Base-by-base conservation (phyloP, 53 echinoderm and acorn worm species). In the Paracentrotus lividus region DNA sequence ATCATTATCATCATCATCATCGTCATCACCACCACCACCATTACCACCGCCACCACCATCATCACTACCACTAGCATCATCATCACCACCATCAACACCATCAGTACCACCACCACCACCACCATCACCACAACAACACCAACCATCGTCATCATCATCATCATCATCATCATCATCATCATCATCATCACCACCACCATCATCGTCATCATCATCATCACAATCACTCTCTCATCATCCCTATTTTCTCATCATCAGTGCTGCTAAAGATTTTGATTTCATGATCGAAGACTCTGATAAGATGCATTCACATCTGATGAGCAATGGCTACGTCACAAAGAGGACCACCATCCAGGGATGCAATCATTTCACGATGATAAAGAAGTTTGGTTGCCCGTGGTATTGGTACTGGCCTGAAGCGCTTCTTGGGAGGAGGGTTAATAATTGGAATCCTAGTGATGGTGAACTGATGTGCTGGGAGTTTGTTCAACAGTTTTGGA, bases 191-290 rank as follows among this genome's bases (percentile, higher is more conserved):
- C 10, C 67, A 90, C 29, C 90, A 38, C 20, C 66, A 40, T 29
- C 68, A 21, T 66, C 68, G 3, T 13, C 68, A 21, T 29, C 26
- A 8, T 10, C 92, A 0, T 24, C 26, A 47, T 27, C 76, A 12
- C 52, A 14, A 92, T 72, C 84, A 93, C 2, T 58, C 42, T 10
- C 77, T 69, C 81, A 81, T 57, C 86, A 36, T 23, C 85, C 93
- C n/a, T 51, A 33, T 51, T 86, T 93, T 67, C 66, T 93, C 24
- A 85, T 93, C 67, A 86, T 93, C 42, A 93, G 85, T 20, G 49
- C 86, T 59, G 67, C 61, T 8, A 32, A 66, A 20, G 86, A 86
- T 68, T 66, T 93, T 44, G 20, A 31, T 5, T 86, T 93, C 93
- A 93, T 93, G 85, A 86, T 86, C 65, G 23, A 64, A 24, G 86